Evolutionary conservation across 2,113 vertebrate species (phyloP).

Genomic region (Paramormyrops kingsleyae): DNA sequence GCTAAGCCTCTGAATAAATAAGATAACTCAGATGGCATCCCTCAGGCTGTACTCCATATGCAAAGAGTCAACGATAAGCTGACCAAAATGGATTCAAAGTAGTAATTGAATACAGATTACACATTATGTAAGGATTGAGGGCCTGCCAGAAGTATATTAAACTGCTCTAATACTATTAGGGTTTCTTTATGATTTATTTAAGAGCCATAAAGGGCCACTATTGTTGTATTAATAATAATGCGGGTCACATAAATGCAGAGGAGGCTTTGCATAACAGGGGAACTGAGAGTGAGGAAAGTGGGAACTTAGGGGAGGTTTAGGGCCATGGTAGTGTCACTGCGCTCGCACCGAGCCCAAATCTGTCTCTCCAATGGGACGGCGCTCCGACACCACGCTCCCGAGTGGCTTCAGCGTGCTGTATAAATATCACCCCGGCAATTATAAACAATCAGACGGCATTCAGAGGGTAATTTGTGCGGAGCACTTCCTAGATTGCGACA

Average conservation of each 20-base stretch:
- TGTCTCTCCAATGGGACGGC: not conserved
- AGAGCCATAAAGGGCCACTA: not conserved
- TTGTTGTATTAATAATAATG: slow-evolving; percentile 9
- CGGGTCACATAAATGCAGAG: not conserved
- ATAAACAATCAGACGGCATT: slow-evolving; percentile 11
- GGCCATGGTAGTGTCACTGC: not conserved
- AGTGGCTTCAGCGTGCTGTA: not conserved
- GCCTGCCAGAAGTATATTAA: slow-evolving; percentile 11
- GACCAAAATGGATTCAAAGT: slow-evolving; percentile 17
- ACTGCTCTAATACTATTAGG: slow-evolving; percentile 19
- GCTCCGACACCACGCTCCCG: not conserved
- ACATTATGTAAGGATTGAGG: slow-evolving; percentile 26
- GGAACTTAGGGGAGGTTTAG: not conserved
- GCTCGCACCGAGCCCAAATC: not conserved
- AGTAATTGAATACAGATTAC: slow-evolving; percentile 24
- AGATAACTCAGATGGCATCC: not conserved
- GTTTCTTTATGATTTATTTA: not conserved
- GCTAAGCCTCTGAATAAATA: not conserved
- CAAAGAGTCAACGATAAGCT: slow-evolving; percentile 4
- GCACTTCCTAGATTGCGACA: not conserved
- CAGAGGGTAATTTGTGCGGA: not conserved
- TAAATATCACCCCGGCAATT: slow-evolving; percentile 7
- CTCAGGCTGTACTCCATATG: not conserved
- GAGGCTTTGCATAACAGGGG: not conserved
- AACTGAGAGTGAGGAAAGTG: not conserved